These are phyloP conservation scores for Ailurus styani DNA, from an alignment of 2,113 vertebrate species.

Conservation along the genomic window DNA sequence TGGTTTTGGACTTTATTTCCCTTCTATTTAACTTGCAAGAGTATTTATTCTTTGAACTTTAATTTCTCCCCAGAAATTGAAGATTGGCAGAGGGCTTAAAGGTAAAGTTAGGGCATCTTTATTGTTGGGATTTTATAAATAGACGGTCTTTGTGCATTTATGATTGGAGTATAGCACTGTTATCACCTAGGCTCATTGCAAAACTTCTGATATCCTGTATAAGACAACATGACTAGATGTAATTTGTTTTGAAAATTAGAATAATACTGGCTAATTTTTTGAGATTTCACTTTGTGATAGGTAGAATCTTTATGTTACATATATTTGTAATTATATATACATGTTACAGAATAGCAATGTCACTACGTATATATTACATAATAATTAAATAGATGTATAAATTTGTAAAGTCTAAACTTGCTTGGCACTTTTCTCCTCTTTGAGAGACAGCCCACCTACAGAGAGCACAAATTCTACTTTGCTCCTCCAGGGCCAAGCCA, in stretches of 20 bases:
- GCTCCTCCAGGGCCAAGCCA: neutral
- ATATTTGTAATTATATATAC: neutral
- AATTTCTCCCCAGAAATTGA: neutral
- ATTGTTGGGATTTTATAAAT: neutral
- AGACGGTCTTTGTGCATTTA: neutral
- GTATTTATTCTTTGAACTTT: neutral
- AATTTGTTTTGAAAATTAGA: neutral
- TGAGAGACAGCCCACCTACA: neutral
- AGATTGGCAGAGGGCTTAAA: neutral
- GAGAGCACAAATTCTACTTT: neutral
- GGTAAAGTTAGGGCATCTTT: neutral
- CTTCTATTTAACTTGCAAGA: neutral
- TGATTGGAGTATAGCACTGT: neutral
- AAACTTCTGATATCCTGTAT: neutral
- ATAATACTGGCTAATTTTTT: neutral
- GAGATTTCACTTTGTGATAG: neutral
- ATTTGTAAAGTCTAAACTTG: neutral
- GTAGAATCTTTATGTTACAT: neutral
- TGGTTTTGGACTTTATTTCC: neutral
- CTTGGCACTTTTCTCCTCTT: neutral
- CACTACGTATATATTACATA: neutral
- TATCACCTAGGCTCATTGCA: neutral
- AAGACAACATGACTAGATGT: neutral
- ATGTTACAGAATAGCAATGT: neutral
- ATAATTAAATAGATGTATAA: neutral